phyloP scores from a whole-genome alignment of 2,113 vertebrate species.

The Oplegnathus fasciatus region DNA sequence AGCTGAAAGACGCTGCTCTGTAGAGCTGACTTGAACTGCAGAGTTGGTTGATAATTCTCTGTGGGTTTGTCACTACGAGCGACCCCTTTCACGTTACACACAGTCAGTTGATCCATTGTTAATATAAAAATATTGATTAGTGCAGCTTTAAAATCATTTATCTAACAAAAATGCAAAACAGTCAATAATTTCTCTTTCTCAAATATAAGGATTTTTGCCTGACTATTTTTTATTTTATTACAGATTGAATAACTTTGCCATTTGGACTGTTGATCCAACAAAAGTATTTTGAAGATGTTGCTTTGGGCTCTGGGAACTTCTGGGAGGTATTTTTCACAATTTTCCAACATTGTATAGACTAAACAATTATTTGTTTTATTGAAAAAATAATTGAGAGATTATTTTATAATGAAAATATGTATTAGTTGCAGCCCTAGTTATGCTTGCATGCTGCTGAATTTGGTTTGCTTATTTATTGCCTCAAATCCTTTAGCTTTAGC shows the following conservation, averaged over 20 bases:
- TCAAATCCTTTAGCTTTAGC: background rate
- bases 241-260: background rate
- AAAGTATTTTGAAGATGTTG: background rate
- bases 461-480: slow-evolving; percentile 19
- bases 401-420: slow-evolving; percentile 2
- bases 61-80: no score
- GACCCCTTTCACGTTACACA: no score
- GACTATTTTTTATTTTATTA: background rate
- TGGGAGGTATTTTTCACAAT: background rate
- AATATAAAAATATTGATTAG: background rate
- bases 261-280: no score
- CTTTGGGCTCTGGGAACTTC: background rate
- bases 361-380: background rate
- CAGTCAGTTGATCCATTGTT: background rate
- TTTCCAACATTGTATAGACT: background rate
- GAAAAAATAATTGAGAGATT: slow-evolving; percentile 3
- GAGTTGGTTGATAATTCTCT: no score
- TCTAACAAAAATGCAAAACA: background rate
- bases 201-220: background rate
- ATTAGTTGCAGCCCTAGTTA: background rate
- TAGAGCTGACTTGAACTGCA: no score
- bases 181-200: background rate
- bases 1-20: no score
- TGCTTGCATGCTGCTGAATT: background rate
- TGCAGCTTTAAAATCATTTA: background rate